Evolutionary conservation across 2,888 invertebrate species (phyloP).

Genomic region (Thereva unica): DNA sequence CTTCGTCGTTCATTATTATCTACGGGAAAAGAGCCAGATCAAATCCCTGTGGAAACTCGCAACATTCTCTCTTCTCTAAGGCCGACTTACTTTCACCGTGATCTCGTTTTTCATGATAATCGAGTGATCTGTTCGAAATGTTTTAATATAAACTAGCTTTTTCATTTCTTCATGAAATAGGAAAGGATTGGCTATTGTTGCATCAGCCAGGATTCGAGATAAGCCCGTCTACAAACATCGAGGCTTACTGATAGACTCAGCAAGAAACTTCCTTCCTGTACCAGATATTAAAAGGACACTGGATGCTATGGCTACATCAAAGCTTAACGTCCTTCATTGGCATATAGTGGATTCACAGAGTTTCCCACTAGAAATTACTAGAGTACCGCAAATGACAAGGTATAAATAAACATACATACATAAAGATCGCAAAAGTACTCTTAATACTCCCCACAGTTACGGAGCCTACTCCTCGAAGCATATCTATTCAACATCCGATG

Average conservation of each 20-base stretch:
- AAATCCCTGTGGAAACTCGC: no score
- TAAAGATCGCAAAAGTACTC: slow-evolving; percentile 1
- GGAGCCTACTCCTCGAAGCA: slow-evolving; percentile 73
- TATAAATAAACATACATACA: slow-evolving; percentile 54
- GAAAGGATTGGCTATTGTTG: slow-evolving; percentile 66
- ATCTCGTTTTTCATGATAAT: no score
- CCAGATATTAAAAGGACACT: slow-evolving; percentile 70
- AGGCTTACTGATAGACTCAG: slow-evolving; percentile 85
- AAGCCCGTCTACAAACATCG: slow-evolving; percentile 81
- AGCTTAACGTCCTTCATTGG: slow-evolving; percentile 94
- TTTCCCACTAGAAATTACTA: slow-evolving; percentile 81
- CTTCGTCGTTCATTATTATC: no score
- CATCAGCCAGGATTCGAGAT: slow-evolving; percentile 71
- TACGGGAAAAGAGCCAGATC: no score
- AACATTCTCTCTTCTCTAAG: no score
- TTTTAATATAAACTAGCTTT: neutral
- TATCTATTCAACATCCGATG: slow-evolving; percentile 70
- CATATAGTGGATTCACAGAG: slow-evolving; percentile 89
- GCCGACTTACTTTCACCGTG: no score
- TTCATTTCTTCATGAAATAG: slow-evolving; percentile 41
- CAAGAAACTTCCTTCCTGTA: slow-evolving; percentile 83
- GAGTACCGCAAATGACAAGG: slow-evolving; percentile 74
- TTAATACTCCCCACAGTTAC: slow-evolving; percentile 60
- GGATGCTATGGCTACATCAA: slow-evolving; percentile 84
- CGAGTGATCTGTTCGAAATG: neutral